These are phyloP conservation scores for Drosophila formosana DNA, from an alignment of 2,888 invertebrate species.

Conservation along the genomic window DNA sequence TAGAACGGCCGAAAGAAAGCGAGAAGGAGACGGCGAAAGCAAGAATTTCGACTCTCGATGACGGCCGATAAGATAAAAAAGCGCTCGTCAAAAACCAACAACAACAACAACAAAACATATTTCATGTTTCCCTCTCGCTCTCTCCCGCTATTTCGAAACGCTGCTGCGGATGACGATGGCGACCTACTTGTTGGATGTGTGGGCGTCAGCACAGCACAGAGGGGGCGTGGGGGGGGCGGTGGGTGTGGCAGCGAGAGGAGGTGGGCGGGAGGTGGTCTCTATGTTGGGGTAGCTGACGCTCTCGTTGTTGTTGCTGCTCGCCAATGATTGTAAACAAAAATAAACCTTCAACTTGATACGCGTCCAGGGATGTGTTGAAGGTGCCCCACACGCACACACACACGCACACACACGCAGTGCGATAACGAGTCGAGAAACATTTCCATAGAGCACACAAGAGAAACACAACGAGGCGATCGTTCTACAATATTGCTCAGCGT, in stretches of 20 bases:
- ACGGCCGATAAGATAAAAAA: slow-evolving; percentile 73
- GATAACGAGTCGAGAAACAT: slow-evolving; percentile 21
- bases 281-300: slow-evolving; percentile 41
- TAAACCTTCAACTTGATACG: slow-evolving; percentile 84
- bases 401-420: slow-evolving; percentile 23
- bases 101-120: slow-evolving; percentile 30
- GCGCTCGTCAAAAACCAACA: slow-evolving; percentile 27
- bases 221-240: neutral
- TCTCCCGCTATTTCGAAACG: slow-evolving; percentile 64
- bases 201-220: slow-evolving; percentile 45
- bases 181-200: slow-evolving; percentile 75
- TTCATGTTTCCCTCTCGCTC: neutral
- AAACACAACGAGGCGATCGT: slow-evolving; percentile 17
- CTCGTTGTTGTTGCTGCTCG: slow-evolving; percentile 52
- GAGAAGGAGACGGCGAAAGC: neutral
- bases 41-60: slow-evolving; percentile 35
- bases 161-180: slow-evolving; percentile 60
- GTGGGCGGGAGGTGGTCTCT: neutral
- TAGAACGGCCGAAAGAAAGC: slow-evolving; percentile 14
- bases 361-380: slow-evolving; percentile 82
- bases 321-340: slow-evolving; percentile 81
- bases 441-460: slow-evolving; percentile 3
- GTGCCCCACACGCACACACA: slow-evolving; percentile 56
- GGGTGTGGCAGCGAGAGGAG: neutral
- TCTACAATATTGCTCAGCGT: slow-evolving; percentile 17